These are phyloP conservation scores for Polietes domitor DNA, from an alignment of 2,888 invertebrate genomes.

Conservation along the genomic window DNA sequence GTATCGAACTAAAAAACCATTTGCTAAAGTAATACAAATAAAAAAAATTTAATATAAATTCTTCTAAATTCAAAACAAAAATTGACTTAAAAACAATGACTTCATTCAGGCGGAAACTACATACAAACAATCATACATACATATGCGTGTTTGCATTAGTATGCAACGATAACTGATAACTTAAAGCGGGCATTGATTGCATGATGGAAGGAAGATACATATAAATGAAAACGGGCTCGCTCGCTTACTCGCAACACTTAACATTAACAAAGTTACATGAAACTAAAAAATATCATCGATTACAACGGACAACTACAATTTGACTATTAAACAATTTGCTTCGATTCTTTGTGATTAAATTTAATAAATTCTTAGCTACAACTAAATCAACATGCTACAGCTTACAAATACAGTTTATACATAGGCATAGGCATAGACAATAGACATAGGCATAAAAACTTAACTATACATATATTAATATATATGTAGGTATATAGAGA, in stretches of 20 bases:
- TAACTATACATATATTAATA: background rate
- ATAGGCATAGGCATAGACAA: background rate
- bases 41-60: slow-evolving; percentile 64
- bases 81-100: slow-evolving; percentile 63
- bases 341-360: slow-evolving; percentile 37
- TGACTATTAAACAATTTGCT: slow-evolving; percentile 59
- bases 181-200: slow-evolving; percentile 36
- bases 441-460: background rate
- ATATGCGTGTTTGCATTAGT: background rate
- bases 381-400: slow-evolving; percentile 52
- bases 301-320: slow-evolving; percentile 49
- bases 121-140: background rate
- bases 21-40: slow-evolving; percentile 40
- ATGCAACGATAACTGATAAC: background rate
- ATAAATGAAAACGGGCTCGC: too few species aligned
- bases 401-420: slow-evolving; percentile 18
- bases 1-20: background rate
- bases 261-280: background rate
- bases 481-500: background rate
- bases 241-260: slow-evolving; percentile 15
- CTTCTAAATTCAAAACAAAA: slow-evolving; percentile 53
- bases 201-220: background rate
- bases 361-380: slow-evolving; percentile 61
- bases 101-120: slow-evolving; percentile 48
- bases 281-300: slow-evolving; percentile 23